Evolutionary conservation across 2,888 invertebrate species (phyloP).

Genomic region (Aromia moschata): DNA sequence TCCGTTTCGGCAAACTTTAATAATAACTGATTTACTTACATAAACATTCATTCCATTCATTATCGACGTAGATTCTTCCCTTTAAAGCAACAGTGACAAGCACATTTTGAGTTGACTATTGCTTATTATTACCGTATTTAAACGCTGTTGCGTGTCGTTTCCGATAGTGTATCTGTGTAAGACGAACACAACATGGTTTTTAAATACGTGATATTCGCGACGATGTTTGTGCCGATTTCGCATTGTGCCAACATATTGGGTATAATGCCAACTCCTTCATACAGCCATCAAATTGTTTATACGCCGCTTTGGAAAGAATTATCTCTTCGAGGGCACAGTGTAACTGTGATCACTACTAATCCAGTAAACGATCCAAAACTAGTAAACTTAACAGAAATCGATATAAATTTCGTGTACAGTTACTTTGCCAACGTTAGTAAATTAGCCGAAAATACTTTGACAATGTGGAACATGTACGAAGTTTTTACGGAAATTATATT

Average conservation of each 20-base stretch:
- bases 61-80: too few species aligned
- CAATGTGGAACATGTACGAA: conserved; percentile 2
- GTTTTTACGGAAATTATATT: too few species aligned
- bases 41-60: too few species aligned
- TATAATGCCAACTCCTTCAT: conserved; percentile 2
- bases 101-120: too few species aligned
- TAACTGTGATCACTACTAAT: conserved; percentile 6
- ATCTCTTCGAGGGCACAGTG: conserved; percentile 10
- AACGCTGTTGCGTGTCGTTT: too few species aligned
- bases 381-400: conserved; percentile 37
- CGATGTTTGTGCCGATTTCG: background rate
- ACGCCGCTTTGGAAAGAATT: conserved; percentile 7
- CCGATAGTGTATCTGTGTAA: too few species aligned
- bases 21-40: background rate
- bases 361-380: background rate
- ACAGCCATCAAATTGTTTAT: conserved; percentile 13
- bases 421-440: background rate
- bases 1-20: too few species aligned
- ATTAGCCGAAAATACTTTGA: background rate
- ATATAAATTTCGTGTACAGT: conserved; percentile 28
- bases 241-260: conserved; percentile 7
- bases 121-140: too few species aligned
- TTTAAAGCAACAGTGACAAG: too few species aligned
- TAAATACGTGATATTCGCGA: background rate
- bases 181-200: conserved; percentile 1